A percentile compares a stretch with the other conserved stretches of the same genome.
Conservation (phyloP, 2,113 vertebrate species). For the Globicephala melas region DNA sequence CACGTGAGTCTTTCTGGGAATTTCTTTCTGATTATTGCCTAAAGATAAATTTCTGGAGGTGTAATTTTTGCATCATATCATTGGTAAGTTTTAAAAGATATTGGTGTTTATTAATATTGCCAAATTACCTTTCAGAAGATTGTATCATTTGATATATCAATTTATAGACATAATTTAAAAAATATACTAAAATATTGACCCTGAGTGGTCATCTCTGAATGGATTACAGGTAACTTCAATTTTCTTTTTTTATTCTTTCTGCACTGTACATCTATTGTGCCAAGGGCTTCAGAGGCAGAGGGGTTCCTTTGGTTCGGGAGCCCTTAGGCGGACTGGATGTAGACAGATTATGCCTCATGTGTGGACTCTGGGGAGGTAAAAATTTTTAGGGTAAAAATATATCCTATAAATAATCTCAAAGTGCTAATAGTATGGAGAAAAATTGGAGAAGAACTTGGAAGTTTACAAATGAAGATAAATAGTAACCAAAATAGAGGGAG, state of each 20-base stretch:
- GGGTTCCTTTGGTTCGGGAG: not conserved
- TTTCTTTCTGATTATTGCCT: not conserved
- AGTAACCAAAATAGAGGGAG: not conserved
- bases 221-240: not conserved
- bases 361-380: not conserved
- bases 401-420: not conserved
- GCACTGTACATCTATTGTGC: not conserved
- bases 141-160: not conserved
- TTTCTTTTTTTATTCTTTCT: not conserved
- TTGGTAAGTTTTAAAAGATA: not conserved
- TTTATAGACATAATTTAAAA: not conserved
- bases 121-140: not conserved
- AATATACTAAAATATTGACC: not conserved
- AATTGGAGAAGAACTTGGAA: not conserved
- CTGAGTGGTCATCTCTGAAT: not conserved
- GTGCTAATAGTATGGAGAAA: not conserved
- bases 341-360: not conserved
- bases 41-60: not conserved
- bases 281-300: not conserved
- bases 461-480: not conserved
- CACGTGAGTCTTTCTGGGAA: not conserved
- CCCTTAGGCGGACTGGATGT: accelerated
- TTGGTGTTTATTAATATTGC: not conserved
- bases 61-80: not conserved
- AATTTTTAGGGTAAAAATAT: not conserved